Base-by-base conservation (phyloP, 1,140 invertebrate genomes). In the Mizuhopecten yessoensis region DNA sequence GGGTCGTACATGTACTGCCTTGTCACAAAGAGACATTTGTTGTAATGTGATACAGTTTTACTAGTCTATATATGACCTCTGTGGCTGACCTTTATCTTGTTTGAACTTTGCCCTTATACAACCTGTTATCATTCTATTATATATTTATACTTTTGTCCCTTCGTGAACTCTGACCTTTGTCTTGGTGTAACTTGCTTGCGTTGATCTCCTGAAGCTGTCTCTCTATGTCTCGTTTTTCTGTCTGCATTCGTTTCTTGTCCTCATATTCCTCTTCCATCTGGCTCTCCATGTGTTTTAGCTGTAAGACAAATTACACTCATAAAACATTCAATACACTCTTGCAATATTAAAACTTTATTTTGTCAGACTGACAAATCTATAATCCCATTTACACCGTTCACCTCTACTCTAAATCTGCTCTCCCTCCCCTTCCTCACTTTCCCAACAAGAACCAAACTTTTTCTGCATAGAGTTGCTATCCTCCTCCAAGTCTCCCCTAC, bases 241-340 rank as follows among this genome's bases (percentile, higher is more conserved):
- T 97, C 33, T 99, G 96, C 39, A 99, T 96, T 92, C 98, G 97
- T 33, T 98, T 98, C n/a, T 98, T 97, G 96, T 99, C 98, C 89
- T 99, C 98, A 96, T 99, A 98, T 96, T 99, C 99, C 92, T 98
- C 98, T 96, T 99, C 99, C 91, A 99, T 95, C 95, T 99, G 98
- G 5, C 97, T 97, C 96, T 99, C 99, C 90, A 99, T 96, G 34
- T 98, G 95, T 98, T 98, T 96, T 36, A 96, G 90, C 95, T 95
- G 94, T 91, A 94, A 91, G 33, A 91, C 1, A 42, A 89, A 33
- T 87, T 39, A 91, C 34, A 87, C n/a, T 34, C 17, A n/a, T 86
- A 89, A 75, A 49, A 49, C 45, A 49, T 49, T 49, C 20, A 1
- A 49, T 49, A 49, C 45, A 49, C n/a, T n/a, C n/a, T n/a, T n/a